Evolutionary conservation across 2,113 vertebrate species (phyloP).

Genomic region (Sprattus sprattus): DNA sequence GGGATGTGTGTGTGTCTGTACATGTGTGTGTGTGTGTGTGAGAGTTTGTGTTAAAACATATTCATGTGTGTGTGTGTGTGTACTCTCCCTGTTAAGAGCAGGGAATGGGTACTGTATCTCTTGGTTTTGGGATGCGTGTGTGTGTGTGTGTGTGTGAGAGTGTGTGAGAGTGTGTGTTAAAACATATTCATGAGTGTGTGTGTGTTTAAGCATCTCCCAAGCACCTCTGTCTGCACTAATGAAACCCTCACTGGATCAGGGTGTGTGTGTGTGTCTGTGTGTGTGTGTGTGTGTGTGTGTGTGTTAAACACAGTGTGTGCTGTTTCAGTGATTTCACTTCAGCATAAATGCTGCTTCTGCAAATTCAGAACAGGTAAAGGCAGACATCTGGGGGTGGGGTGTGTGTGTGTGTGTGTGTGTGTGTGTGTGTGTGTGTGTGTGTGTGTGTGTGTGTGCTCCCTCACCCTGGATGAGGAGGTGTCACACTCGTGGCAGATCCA

Average conservation of each 20-base stretch:
- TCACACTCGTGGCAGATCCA: conserved; percentile 99
- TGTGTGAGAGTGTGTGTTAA: not conserved
- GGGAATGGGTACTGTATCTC: not conserved
- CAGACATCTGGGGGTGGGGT: not conserved
- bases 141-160: not conserved
- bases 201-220: not conserved
- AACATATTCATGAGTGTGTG: not conserved
- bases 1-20: not conserved
- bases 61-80: no score
- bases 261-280: not conserved
- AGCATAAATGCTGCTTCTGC: not conserved
- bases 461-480: conserved; percentile 95
- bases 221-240: conserved; percentile 5
- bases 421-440: not conserved
- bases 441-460: no score
- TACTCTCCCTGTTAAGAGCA: not conserved
- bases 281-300: not conserved
- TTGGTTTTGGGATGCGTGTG: not conserved
- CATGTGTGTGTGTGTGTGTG: conserved; percentile 4
- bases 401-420: conserved; percentile 15
- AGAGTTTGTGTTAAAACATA: no score
- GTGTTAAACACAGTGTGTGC: not conserved
- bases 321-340: not conserved
- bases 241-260: not conserved
- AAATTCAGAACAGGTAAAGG: not conserved